Percentiles rank a stretch among this genome's conserved stretches.
phyloP scores from a whole-genome alignment of 2,113 vertebrate species.

The Thunnus maccoyii region DNA sequence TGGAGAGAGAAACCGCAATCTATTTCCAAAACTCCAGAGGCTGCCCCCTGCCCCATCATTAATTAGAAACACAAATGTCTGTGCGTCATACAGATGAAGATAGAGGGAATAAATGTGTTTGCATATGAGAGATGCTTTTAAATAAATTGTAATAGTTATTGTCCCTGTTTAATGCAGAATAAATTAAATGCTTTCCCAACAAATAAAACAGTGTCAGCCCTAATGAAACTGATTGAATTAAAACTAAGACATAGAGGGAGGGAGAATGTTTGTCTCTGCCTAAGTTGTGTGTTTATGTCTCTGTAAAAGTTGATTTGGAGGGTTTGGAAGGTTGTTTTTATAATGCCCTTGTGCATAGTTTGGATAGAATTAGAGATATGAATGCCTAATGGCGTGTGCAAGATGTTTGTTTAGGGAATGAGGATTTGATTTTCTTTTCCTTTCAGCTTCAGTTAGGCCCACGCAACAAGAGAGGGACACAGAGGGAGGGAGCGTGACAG shows the following conservation, averaged over 20 bases:
- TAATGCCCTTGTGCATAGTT: slow-evolving; percentile 38
- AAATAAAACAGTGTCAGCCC: slow-evolving; percentile 22
- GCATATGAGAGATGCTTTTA: not conserved
- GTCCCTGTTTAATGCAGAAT: slow-evolving; percentile 10
- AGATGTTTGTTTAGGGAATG: slow-evolving; percentile 62
- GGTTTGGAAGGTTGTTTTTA: slow-evolving; percentile 15
- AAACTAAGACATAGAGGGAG: slow-evolving; percentile 11
- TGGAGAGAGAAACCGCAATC: slow-evolving; percentile 6
- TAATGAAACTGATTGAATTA: slow-evolving; percentile 34
- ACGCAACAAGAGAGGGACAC: slow-evolving; percentile 33
- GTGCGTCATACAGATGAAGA: slow-evolving; percentile 10
- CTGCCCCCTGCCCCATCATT: not conserved
- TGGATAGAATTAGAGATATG: slow-evolving; percentile 34
- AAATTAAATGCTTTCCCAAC: slow-evolving; percentile 47
- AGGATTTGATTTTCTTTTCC: slow-evolving; percentile 49
- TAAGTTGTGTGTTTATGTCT: slow-evolving; percentile 25
- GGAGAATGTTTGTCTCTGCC: slow-evolving; percentile 35
- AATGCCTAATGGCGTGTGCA: slow-evolving; percentile 47
- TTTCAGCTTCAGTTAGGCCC: slow-evolving; percentile 34
- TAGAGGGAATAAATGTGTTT: slow-evolving; percentile 8
- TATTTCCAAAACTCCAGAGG: slow-evolving; percentile 10
- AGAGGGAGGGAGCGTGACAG: slow-evolving; percentile 19
- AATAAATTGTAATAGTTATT: slow-evolving; percentile 24
- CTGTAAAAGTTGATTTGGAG: slow-evolving; percentile 35
- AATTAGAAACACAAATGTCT: slow-evolving; percentile 31